Conservation (phyloP, 2,797 vertebrate genomes). For the Urophycis tenuis region DNA sequence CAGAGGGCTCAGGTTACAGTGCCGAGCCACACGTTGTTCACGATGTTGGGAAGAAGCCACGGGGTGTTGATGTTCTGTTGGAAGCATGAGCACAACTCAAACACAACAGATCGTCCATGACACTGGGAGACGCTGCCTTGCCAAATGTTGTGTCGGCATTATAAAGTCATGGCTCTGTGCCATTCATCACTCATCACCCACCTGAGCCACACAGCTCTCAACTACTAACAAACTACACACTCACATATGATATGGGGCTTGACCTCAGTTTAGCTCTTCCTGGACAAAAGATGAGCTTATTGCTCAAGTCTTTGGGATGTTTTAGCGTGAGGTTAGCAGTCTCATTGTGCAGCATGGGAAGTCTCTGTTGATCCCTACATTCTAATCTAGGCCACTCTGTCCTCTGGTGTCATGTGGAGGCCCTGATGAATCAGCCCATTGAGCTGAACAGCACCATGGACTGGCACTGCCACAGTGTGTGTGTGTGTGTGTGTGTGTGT, state of each 20-base stretch:
- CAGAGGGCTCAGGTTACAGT: not conserved
- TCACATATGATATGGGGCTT: not conserved
- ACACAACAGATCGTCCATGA: not conserved
- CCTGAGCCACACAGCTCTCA: not conserved
- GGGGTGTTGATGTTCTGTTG: not conserved
- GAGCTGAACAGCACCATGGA: constrained; percentile 43
- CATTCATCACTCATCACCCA: not conserved
- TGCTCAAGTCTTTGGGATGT: not conserved
- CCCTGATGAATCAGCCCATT: constrained; percentile 60
- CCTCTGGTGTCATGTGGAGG: constrained; percentile 52
- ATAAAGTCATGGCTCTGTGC: not conserved
- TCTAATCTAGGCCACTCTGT: constrained; percentile 40
- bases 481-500: constrained; percentile 9
- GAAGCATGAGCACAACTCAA: not conserved
- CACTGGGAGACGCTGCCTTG: not conserved
- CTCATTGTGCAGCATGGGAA: not conserved
- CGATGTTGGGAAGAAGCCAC: not conserved
- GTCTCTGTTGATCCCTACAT: not conserved
- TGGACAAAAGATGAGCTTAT: not conserved
- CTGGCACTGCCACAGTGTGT: constrained; percentile 40
- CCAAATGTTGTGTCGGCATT: not conserved
- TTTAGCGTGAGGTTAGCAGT: not conserved
- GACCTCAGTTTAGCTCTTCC: not conserved
- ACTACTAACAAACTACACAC: not conserved
- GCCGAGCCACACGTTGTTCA: not conserved